Base-by-base conservation (phyloP, 2,113 vertebrate species). In the Notechis scutatus region DNA sequence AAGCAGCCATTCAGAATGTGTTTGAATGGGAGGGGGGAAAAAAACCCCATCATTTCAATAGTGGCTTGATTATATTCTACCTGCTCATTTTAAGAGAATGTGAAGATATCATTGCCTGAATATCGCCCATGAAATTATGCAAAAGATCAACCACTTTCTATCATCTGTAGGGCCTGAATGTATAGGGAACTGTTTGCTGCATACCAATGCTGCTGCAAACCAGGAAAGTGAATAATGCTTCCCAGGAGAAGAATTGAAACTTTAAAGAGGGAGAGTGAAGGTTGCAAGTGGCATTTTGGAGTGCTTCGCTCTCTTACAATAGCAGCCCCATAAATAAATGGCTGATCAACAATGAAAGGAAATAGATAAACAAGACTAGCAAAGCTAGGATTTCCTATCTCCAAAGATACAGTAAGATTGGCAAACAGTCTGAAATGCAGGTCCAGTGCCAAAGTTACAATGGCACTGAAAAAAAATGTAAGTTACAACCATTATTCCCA, bases 301-400 rank as follows among this genome's bases (percentile, higher is more conserved):
- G 69, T 52, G 88, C 59, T 7, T 88, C 61, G 91, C 26, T 39
- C 88, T 39, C 90, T 89, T 91, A 39, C 93, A 94, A 81, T 59
- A 95, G 89, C 91, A 94, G 95, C 93, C 93, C 45, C 23, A 93
- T 86, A 91, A 85, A 93, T 34, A 96, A 96, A 96, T 86, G 12
- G 56, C 86, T 95, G 90, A 3, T 74, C 93, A 95, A 88, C 93
- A 96, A 59, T 39, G 94, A 45, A 1, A 69, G 81, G 93, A 93
- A 86, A 94, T 12, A 95, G 92, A 93, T 95, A 93, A 52, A 1
- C 26, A 92, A 91, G n/a, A 90, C 74, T 64, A 64, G 89, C 91
- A 55, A 96, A 95, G 92, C 55, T 50, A 91, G 34, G 47, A 57
- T 85, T 81, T 24, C 95, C 94, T 39, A 92, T 88, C 34, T 12